Conservation (phyloP, 2,888 invertebrate genomes). For the Apodemia duryi region DNA sequence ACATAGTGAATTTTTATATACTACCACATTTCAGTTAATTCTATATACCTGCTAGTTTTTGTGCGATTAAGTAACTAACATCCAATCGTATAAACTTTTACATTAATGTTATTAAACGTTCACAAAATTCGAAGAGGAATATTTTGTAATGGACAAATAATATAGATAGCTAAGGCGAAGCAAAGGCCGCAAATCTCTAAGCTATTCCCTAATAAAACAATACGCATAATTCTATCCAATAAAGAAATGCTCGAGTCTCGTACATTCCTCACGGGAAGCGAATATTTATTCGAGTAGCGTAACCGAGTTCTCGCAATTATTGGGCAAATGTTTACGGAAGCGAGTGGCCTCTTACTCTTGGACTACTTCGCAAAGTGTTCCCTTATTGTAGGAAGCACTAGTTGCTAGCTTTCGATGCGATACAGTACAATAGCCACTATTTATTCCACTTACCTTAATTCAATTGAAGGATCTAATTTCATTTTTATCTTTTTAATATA, state of each 20-base stretch:
- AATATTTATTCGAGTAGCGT: constrained; percentile 68
- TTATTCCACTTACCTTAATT: constrained; percentile 1
- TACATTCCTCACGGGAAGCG: constrained; percentile 52
- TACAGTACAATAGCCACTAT: not conserved
- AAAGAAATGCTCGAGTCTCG: constrained; percentile 66
- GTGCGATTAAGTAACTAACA: too few species aligned
- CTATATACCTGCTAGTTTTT: too few species aligned
- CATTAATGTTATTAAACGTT: too few species aligned
- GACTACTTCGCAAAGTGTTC: not conserved
- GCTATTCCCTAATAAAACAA: constrained; percentile 65
- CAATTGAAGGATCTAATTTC: not conserved
- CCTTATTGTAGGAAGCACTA: constrained; percentile 6
- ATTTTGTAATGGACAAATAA: constrained; percentile 24
- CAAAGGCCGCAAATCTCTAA: constrained; percentile 36
- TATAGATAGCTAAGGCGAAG: not conserved
- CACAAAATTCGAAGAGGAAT: too few species aligned
- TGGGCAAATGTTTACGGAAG: constrained; percentile 70
- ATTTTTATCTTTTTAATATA: not conserved
- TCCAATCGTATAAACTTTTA: too few species aligned
- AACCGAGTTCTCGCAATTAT: constrained; percentile 71
- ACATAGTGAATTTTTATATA: too few species aligned
- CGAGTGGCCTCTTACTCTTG: constrained; percentile 56
- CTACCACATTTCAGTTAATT: too few species aligned
- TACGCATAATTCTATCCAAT: constrained; percentile 63
- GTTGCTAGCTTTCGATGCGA: constrained; percentile 2